These are phyloP conservation scores for Drosophila serrata DNA, from an alignment of 1,140 invertebrate genomes.

Conservation along the genomic window DNA sequence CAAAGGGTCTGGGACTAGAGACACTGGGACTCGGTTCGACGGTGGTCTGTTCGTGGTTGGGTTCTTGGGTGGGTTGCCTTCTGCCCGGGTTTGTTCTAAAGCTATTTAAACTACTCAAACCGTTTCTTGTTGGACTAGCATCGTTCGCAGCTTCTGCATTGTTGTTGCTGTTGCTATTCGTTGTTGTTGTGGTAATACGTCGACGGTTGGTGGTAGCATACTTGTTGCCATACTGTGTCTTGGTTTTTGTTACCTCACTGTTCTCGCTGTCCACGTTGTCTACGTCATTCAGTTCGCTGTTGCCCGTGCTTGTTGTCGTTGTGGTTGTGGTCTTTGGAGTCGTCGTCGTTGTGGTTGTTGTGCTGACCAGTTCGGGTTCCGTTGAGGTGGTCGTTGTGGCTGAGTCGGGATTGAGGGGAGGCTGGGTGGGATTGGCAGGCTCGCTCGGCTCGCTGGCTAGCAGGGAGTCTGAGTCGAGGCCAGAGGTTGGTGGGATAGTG, in stretches of 20 bases:
- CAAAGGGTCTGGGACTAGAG: constrained; percentile 87
- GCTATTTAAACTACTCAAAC: constrained; percentile 76
- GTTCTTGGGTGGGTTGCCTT: constrained; percentile 66
- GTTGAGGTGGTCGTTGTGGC: constrained; percentile 1
- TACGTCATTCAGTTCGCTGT: constrained; percentile 43
- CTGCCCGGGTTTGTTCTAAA: constrained; percentile 71
- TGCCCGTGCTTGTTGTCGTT: constrained; percentile 39
- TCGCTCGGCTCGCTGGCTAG: constrained; percentile 35
- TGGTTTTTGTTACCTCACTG: constrained; percentile 70
- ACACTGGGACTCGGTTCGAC: constrained; percentile 76
- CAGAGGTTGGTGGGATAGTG: constrained; percentile 44
- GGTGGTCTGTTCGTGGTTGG: constrained; percentile 48
- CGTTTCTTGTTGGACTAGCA: constrained; percentile 70
- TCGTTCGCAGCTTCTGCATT: constrained; percentile 67
- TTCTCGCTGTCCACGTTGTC: constrained; percentile 53
- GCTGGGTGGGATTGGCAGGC: constrained; percentile 23
- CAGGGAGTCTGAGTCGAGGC: constrained; percentile 42
- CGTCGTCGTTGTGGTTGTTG: constrained; percentile 45
- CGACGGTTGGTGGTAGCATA: constrained; percentile 49
- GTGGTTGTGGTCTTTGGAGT: constrained; percentile 67
- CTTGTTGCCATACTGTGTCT: constrained; percentile 49
- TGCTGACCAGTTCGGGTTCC: constrained; percentile 6
- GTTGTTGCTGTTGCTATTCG: constrained; percentile 41
- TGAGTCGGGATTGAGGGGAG: constrained; percentile 42
- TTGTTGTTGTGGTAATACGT: constrained; percentile 47